These are phyloP conservation scores for Amia ocellicauda DNA, from an alignment of 2,113 vertebrate species.

Conservation along the genomic window DNA sequence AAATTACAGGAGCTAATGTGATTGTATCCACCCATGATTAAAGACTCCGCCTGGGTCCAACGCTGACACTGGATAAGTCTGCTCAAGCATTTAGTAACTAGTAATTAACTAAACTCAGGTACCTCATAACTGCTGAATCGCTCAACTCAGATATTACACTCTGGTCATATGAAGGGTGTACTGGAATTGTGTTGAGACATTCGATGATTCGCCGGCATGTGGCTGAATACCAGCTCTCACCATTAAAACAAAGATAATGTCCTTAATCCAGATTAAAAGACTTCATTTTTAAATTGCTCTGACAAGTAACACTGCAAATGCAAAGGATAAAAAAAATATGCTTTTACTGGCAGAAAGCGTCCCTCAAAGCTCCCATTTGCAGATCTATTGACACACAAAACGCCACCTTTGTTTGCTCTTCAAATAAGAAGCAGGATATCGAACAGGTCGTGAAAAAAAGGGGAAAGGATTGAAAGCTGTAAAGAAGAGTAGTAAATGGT, in stretches of 20 bases:
- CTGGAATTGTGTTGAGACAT: too few species aligned
- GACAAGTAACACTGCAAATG: slow-evolving; percentile 31
- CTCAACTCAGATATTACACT: too few species aligned
- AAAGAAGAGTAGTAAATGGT: too few species aligned
- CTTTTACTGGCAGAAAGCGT: too few species aligned
- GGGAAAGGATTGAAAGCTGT: too few species aligned
- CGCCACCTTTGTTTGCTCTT: slow-evolving; percentile 45
- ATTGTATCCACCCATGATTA: slow-evolving; percentile 7
- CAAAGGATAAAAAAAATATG: too few species aligned
- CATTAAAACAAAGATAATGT: not conserved
- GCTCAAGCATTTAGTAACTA: slow-evolving; percentile 3
- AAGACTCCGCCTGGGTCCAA: not conserved
- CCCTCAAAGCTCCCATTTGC: too few species aligned
- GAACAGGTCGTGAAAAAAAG: slow-evolving; percentile 33
- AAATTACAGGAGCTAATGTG: slow-evolving; percentile 3
- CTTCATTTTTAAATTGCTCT: slow-evolving; percentile 36
- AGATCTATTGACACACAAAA: not conserved
- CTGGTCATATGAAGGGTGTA: too few species aligned
- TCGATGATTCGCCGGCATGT: too few species aligned
- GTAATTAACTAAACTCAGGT: not conserved
- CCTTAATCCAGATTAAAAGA: slow-evolving; percentile 24
- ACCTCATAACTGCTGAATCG: too few species aligned
- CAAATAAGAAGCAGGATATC: slow-evolving; percentile 45
- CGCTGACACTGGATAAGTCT: too few species aligned
- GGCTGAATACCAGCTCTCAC: too few species aligned